Evolutionary conservation across 2,113 vertebrate genomes (phyloP).

Genomic region (Haliaeetus leucogaster): DNA sequence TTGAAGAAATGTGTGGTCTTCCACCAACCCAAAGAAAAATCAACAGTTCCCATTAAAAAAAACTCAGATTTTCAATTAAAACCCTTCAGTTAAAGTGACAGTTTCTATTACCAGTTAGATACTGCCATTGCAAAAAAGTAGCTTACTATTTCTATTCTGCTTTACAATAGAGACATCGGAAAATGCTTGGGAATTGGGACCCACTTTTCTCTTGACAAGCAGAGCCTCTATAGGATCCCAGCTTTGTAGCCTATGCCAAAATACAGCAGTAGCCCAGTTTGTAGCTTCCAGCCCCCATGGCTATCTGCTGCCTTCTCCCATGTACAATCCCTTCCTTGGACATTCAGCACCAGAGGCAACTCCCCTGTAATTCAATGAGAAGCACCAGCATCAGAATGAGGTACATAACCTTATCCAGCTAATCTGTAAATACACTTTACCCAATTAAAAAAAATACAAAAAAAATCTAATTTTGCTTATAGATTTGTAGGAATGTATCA

Average conservation of each 20-base stretch:
- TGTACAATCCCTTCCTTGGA: not conserved
- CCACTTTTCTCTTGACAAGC: not conserved
- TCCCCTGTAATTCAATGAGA: not conserved
- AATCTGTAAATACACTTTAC: not conserved
- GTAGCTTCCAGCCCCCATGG: not conserved
- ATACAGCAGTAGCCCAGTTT: not conserved
- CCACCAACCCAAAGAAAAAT: not conserved
- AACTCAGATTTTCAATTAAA: not conserved
- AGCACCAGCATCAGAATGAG: not conserved
- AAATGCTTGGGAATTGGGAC: not conserved
- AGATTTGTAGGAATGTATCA: not conserved
- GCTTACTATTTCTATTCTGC: not conserved
- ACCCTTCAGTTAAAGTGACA: not conserved
- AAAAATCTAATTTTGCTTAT: not conserved
- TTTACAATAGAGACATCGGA: not conserved
- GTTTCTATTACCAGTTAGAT: not conserved
- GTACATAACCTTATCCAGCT: not conserved
- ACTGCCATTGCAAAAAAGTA: not conserved
- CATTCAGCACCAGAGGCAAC: not conserved
- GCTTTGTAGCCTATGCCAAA: not conserved
- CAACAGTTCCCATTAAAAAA: not conserved
- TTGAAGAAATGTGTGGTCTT: not conserved
- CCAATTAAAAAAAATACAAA: not conserved
- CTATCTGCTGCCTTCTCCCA: not conserved
- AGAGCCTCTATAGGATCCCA: not conserved